These are phyloP conservation scores for Sphaeramia orbicularis DNA, from an alignment of 2,797 vertebrate species.

Conservation along the genomic window DNA sequence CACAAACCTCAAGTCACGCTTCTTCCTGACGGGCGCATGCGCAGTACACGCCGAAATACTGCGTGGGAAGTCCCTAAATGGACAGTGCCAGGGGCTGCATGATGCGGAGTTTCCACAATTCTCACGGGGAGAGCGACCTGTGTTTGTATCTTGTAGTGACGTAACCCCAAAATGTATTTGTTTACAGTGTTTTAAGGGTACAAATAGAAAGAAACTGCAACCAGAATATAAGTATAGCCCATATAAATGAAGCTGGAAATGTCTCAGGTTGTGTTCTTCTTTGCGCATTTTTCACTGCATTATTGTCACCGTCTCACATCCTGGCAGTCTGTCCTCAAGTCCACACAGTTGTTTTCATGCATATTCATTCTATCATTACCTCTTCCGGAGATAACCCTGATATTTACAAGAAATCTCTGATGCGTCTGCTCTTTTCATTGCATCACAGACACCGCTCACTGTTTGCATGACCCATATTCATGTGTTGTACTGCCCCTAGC, in stretches of 20 bases:
- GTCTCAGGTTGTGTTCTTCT: no score
- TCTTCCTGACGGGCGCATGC: not conserved
- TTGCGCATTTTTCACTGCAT: not conserved
- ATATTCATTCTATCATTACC: not conserved
- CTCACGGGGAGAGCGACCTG: not conserved
- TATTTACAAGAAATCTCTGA: no score
- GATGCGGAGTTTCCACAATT: slow-evolving; percentile 43
- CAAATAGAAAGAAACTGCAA: not conserved
- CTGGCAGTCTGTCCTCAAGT: not conserved
- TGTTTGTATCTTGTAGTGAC: not conserved
- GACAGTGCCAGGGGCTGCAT: not conserved
- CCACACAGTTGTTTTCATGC: not conserved
- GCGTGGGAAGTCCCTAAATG: slow-evolving; percentile 53
- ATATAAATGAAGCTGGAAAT: no score
- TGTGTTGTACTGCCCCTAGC: slow-evolving; percentile 20
- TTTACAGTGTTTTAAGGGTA: no score
- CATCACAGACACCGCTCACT: not conserved
- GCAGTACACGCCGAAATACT: not conserved
- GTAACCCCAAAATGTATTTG: not conserved
- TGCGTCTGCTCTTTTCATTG: no score
- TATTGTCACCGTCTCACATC: not conserved
- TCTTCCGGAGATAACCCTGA: not conserved
- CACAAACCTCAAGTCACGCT: not conserved
- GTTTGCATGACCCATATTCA: not conserved
- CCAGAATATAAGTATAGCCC: no score